A percentile compares a stretch with the other conserved stretches of the same genome.
Evolutionary conservation across 2,888 invertebrate species (phyloP).

Genomic region (Odontomyia ornata): DNA sequence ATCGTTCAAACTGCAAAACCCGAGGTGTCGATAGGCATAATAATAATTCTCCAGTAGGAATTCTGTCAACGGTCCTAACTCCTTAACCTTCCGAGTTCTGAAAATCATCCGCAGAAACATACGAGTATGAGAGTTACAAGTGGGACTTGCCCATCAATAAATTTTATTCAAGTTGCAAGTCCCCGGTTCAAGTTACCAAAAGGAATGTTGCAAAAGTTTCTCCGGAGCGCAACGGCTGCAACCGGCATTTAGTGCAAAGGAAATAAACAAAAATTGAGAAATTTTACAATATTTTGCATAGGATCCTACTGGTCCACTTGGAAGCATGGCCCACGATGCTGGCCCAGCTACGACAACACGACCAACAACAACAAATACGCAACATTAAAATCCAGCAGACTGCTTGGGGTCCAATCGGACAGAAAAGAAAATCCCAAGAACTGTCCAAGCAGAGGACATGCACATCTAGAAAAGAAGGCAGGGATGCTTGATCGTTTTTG

Average conservation of each 20-base stretch:
- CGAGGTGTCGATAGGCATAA: conserved; percentile 39
- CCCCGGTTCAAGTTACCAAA: conserved; percentile 39
- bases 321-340: conserved; percentile 27
- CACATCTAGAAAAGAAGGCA: background rate
- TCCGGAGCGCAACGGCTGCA: background rate
- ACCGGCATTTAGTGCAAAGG: conserved; percentile 22
- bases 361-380: conserved; percentile 24
- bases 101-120: conserved; percentile 20
- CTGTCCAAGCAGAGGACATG: conserved; percentile 33
- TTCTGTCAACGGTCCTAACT: conserved; percentile 39
- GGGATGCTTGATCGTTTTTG: background rate
- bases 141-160: conserved; percentile 33
- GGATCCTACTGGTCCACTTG: conserved; percentile 28
- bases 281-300: conserved; percentile 42
- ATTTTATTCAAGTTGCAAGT: conserved; percentile 35
- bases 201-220: conserved; percentile 17
- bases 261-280: conserved; percentile 26
- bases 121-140: conserved; percentile 32
- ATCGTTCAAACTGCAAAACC: conserved; percentile 33
- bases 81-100: conserved; percentile 31
- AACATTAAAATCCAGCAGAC: conserved; percentile 56
- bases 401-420: conserved; percentile 61
- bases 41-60: conserved; percentile 42
- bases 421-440: conserved; percentile 52
- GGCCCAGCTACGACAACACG: conserved; percentile 10